phyloP scores from a whole-genome alignment of 2,888 invertebrate species.

The Stenolophus ochropezus region DNA sequence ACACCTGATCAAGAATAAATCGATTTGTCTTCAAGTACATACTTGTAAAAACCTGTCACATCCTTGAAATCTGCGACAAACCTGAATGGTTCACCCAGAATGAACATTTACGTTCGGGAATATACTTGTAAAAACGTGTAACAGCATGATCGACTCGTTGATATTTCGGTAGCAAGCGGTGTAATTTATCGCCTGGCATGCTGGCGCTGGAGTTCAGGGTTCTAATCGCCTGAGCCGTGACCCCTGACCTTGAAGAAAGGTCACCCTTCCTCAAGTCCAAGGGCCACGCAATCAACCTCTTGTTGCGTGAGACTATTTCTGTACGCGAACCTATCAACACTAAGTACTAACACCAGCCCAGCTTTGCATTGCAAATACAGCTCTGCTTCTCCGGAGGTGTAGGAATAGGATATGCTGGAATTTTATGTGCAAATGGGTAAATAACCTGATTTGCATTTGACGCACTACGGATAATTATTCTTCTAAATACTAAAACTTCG shows the following conservation, averaged over 20 bases:
- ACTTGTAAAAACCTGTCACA: background rate
- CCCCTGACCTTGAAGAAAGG: conserved; percentile 31
- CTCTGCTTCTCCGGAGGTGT: background rate
- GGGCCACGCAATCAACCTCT: conserved; percentile 43
- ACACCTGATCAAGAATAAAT: too few species aligned
- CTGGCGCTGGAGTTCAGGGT: background rate
- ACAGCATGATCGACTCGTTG: background rate
- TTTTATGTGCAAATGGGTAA: background rate
- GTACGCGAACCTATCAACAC: background rate
- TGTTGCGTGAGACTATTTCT: conserved; percentile 29
- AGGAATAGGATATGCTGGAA: background rate
- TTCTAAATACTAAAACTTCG: background rate
- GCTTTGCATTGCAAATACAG: conserved; percentile 24
- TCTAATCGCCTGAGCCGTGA: background rate
- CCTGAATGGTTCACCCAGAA: conserved; percentile 16
- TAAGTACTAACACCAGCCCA: background rate
- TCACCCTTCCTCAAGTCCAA: conserved; percentile 49
- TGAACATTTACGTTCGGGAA: too few species aligned
- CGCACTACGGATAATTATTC: background rate
- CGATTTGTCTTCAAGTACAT: too few species aligned
- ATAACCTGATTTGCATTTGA: background rate
- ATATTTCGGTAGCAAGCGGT: background rate
- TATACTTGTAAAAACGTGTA: background rate
- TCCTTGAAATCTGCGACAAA: background rate
- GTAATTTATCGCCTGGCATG: background rate